Conservation (phyloP, 2,113 vertebrate genomes). For the Zeus faber region DNA sequence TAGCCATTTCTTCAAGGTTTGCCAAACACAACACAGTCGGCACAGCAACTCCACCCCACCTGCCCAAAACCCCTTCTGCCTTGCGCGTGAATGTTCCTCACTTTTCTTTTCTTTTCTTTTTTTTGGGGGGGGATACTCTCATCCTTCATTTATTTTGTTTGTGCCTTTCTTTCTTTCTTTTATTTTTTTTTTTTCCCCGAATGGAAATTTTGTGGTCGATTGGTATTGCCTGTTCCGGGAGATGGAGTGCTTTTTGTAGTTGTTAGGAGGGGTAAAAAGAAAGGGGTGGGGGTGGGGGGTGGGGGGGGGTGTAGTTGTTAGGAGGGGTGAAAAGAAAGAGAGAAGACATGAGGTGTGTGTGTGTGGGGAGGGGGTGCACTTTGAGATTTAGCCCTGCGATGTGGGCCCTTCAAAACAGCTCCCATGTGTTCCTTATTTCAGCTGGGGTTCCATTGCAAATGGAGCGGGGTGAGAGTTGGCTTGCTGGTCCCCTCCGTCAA, state of each 20-base stretch:
- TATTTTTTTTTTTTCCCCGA: slow-evolving; percentile 59
- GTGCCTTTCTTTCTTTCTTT: slow-evolving; percentile 13
- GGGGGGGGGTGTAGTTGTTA: slow-evolving; percentile 22
- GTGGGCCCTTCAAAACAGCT: slow-evolving; percentile 55
- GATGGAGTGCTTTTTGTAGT: too few relatives aligned
- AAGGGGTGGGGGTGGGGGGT: slow-evolving; percentile 11
- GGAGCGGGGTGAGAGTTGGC: slow-evolving; percentile 65
- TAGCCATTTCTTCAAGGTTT: slow-evolving; percentile 66
- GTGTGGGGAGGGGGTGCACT: slow-evolving; percentile 15
- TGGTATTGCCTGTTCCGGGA: slow-evolving; percentile 67
- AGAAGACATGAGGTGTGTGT: slow-evolving; percentile 37
- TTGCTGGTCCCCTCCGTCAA: slow-evolving; percentile 14
- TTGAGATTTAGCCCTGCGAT: slow-evolving; percentile 43
- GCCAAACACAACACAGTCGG: slow-evolving; percentile 75
- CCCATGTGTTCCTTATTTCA: slow-evolving; percentile 73
- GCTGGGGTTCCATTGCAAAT: slow-evolving; percentile 69
- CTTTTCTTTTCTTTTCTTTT: slow-evolving; percentile 42
- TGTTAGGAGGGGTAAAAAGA: slow-evolving; percentile 17
- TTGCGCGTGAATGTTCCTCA: slow-evolving; percentile 51
- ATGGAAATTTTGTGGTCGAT: slow-evolving; percentile 76
- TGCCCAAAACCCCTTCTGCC: slow-evolving; percentile 17
- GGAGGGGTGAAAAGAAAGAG: slow-evolving; percentile 42
- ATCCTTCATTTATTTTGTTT: slow-evolving; percentile 66
- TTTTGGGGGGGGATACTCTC: slow-evolving; percentile 49
- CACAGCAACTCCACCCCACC: slow-evolving; percentile 37